Conservation (phyloP, 2,113 vertebrate species). For the Sitta europaea region DNA sequence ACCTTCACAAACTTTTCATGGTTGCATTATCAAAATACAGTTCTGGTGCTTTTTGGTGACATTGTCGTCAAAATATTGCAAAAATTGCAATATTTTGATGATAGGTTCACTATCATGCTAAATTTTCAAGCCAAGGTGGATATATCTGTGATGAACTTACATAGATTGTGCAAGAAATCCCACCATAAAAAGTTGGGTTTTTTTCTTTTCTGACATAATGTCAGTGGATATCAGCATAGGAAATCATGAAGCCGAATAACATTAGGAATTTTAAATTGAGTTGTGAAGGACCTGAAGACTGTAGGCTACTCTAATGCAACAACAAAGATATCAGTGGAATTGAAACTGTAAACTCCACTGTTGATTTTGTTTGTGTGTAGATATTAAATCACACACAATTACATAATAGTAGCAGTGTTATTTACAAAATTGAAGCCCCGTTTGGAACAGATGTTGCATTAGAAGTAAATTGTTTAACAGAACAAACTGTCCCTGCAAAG, state of each 20-base stretch:
- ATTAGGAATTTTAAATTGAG: background rate
- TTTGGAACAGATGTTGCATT: background rate
- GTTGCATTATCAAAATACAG: background rate
- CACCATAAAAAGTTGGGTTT: background rate
- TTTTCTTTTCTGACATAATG: background rate
- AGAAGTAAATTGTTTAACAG: background rate
- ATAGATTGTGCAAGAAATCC: background rate
- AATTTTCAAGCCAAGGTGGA: background rate
- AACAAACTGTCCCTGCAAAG: background rate
- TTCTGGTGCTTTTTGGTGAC: background rate
- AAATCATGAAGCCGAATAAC: background rate
- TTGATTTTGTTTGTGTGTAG: background rate
- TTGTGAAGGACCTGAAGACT: background rate
- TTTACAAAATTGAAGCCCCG: background rate
- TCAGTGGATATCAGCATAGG: background rate
- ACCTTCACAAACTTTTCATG: background rate
- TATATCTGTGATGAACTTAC: background rate
- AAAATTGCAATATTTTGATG: background rate
- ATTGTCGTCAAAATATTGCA: no score
- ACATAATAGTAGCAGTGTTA: background rate
- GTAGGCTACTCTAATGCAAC: background rate
- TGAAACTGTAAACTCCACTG: background rate
- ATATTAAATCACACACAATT: background rate
- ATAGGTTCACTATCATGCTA: background rate
- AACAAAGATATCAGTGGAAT: background rate